Percentiles rank a stretch among this genome's conserved stretches.
Conservation (phyloP, 1,140 invertebrate species). For the Lasaia peninsularis region DNA sequence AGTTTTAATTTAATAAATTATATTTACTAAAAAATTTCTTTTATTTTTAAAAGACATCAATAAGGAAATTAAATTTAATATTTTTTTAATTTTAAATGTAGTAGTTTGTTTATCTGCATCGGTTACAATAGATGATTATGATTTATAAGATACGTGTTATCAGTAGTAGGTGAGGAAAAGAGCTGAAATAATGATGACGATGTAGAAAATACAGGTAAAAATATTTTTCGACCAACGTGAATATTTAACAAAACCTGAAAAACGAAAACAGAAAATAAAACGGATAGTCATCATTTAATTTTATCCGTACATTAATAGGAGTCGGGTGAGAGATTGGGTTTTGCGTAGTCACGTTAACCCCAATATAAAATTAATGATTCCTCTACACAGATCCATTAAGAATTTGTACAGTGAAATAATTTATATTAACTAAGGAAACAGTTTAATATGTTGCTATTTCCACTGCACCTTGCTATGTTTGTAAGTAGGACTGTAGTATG, state of each 20-base stretch:
- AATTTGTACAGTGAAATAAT: slow-evolving; percentile 9
- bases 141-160: no score
- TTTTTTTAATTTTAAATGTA: no score
- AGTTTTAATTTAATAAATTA: slow-evolving; percentile 22
- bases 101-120: no score
- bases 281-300: slow-evolving; percentile 44
- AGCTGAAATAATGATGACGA: no score
- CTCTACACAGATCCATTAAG: slow-evolving; percentile 49
- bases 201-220: neutral
- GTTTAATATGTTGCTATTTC: no score
- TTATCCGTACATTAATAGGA: slow-evolving; percentile 35
- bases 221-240: neutral
- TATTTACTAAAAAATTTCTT: neutral
- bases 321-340: slow-evolving; percentile 33
- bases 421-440: neutral
- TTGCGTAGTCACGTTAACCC: slow-evolving; percentile 43
- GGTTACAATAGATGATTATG: no score
- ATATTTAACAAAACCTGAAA: slow-evolving; percentile 10
- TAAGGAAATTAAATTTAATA: no score
- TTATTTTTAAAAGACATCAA: neutral
- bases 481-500: no score
- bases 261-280: slow-evolving; percentile 30
- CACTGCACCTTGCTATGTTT: no score
- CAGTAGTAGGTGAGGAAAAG: no score
- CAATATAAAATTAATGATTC: slow-evolving; percentile 57